Evolutionary conservation across 2,797 vertebrate species (phyloP), one percentile per base, ranked within the genome.

Genomic region (Falco berigora): DNA sequence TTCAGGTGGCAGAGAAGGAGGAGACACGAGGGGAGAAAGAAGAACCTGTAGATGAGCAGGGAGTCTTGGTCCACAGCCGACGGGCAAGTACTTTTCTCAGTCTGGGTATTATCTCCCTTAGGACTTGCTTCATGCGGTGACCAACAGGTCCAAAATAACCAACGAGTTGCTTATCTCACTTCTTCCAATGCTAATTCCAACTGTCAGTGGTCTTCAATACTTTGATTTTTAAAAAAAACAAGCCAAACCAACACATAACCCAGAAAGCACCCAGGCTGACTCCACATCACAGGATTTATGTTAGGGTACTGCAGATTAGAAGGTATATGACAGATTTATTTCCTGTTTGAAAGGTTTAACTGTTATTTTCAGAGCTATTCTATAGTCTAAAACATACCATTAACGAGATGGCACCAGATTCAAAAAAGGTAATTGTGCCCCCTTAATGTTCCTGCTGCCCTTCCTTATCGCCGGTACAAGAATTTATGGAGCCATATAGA

Each of bases 1-100:
- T 97, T 96, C 94, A 99, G 97, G 98, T 96, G 81, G 93, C 97
- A 96, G 97, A 98, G 92, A 98, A 98, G 93, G 98, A 99, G 74
- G 92, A 99, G 94, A 99, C 99, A 91, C 94, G 97, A 88, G 81
- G 98, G 95, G 98, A 99, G 76, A 99, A 99, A 42, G 98, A 98
- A 69, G 98, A 99, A 55, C 66, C 94, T 93, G 92, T 98, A 83
- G 99, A 99, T 81, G 99, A 99, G 78, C 98, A 98, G 46, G 98
- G 98, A 92, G 92, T 98, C 46, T 50, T 97, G 73, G 92, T 94
- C 85, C 98, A 98, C 71, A 98, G 92, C 96, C 98, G 98, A 98
- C 98, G 98, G 98, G 99, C 99, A 97, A 95, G 98, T 97, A 96
- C 24, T 32, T 86, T 66, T 84, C 53, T 93, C 47, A 78, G 4